phyloP scores from a whole-genome alignment of 2,888 invertebrate genomes.

The Idaea biselata region DNA sequence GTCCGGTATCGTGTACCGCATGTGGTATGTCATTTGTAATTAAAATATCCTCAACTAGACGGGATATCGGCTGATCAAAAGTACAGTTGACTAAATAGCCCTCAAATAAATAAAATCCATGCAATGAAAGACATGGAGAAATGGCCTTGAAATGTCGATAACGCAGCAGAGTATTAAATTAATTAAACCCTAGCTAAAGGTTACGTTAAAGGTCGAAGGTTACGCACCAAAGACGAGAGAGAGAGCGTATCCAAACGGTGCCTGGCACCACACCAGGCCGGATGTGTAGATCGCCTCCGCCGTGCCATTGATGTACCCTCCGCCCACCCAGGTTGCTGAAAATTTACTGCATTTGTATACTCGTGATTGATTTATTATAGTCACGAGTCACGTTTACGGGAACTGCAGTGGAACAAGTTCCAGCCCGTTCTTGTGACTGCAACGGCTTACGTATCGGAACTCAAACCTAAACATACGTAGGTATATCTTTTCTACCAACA shows the following conservation, averaged over 20 bases:
- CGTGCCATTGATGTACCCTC: constrained; percentile 99
- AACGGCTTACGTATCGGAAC: too few species aligned
- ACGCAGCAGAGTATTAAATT: background rate
- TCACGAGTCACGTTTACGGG: too few species aligned
- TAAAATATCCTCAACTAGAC: too few species aligned
- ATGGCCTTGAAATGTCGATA: background rate
- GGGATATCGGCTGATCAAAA: background rate
- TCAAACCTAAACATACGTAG: too few species aligned
- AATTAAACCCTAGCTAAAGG: background rate
- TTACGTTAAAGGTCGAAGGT: background rate
- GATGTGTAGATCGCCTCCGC: constrained; percentile 97
- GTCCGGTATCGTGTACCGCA: too few species aligned
- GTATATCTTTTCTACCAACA: too few species aligned
- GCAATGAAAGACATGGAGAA: background rate
- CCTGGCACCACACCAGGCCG: constrained; percentile 98
- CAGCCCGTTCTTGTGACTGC: too few species aligned
- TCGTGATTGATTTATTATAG: background rate
- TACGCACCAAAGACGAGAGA: constrained; percentile 94
- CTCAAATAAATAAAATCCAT: background rate
- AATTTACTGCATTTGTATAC: constrained; percentile 27
- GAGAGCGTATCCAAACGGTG: constrained; percentile 98
- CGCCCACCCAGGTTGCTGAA: constrained; percentile 99
- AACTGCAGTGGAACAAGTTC: too few species aligned
- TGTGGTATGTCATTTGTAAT: too few species aligned
- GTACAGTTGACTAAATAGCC: background rate